Base-by-base conservation (phyloP, 2,888 invertebrate genomes). In the Orgyia antiqua region DNA sequence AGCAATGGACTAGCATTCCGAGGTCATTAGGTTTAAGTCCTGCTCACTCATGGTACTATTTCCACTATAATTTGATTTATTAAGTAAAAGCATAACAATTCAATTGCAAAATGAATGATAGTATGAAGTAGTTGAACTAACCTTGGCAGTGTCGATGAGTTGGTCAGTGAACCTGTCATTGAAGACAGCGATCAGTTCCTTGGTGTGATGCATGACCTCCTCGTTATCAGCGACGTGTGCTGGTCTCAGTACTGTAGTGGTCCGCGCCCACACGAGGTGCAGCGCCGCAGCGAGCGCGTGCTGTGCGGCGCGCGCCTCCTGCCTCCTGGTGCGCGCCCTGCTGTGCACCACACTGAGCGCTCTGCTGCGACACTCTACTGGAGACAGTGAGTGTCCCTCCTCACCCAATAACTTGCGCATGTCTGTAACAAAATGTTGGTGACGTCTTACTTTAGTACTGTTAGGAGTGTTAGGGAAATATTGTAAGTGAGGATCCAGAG, bases 161-260 rank as follows among this genome's bases (percentile, higher is more conserved):
- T 93, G 92, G 36, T 91, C 91, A 31, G 92, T 90, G 72, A 95
- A 94, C 42, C 92, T 90, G 60, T 94, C 94, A 57, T 92, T 94
- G 67, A 95, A 93, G 10, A 92, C 88, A 0, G 91, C 89, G 15
- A 92, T 88, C 7, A 95, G 84, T 17, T 90, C 91, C 63, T 93
- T 91, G 55, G 92, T 92, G 31, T 94, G 74, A 51, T 89, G 89
- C 94, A 9, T 9, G 20, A 9, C 4, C 9, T n/a, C 20, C 2
- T 8, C 9, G 20, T 9, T 9, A 9, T 8, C 9, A 4, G 20
- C 9, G 20, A 20, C 9, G 20, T n/a, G 3, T n/a, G 25, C 3
- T 9, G 10, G n/a, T 2, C 7, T 4, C 4, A 2, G 13, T 11
- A 2, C 28, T 10, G 9, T 24, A 18, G 10, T 90, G 29, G 93